Evolutionary conservation across 2,113 vertebrate species (phyloP), one percentile per base, ranked within the genome.

Genomic region (Xenopus borealis): DNA sequence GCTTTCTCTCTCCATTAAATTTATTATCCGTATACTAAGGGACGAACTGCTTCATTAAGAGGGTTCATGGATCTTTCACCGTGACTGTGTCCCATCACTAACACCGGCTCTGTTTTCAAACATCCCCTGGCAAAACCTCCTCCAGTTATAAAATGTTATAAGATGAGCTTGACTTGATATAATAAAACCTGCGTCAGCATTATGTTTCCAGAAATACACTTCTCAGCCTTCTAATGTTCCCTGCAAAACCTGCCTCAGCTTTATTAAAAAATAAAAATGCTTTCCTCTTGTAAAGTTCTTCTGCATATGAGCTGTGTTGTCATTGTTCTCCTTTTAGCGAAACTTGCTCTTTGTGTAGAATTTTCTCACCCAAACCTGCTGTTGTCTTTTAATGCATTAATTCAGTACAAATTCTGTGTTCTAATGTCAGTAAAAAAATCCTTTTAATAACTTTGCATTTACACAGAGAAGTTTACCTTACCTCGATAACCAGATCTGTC

Each of bases 1-100:
- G 17, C 62, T 45, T 69, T 59, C 45, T 62, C 64, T 64, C 73
- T 63, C 57, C 73, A 69, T 75, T 75, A 75, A 75, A 75, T 75
- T 69, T 75, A 75, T 75, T 69, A 63, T 52, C 46, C 44, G 46
- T 75, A 55, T 46, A 75, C 66, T 62, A 16, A 50, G 66, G 46
- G 73, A 69, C 23, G 66, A 69, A 62, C n/a, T 23, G 73, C 66
- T 62, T 69, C 73, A 75, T 75, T 75, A 75, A 19, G 66, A 46
- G 62, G 73, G 58, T 67, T 53, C 58, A 58, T 19, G n/a, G 53
- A 66, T 58, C 20, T 47, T 59, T 53, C 66, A 27, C 46, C 52
- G 66, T 46, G 23, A 27, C 66, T 7, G 27, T 23, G 58, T 69
- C 73, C 73, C 58, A 50, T 53, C 57, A 46, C 58, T 58, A 40